Percentiles rank a stretch among this genome's conserved stretches.
Evolutionary conservation across 2,113 vertebrate genomes (phyloP).

Genomic region (Telmatochromis bifrenatus): DNA sequence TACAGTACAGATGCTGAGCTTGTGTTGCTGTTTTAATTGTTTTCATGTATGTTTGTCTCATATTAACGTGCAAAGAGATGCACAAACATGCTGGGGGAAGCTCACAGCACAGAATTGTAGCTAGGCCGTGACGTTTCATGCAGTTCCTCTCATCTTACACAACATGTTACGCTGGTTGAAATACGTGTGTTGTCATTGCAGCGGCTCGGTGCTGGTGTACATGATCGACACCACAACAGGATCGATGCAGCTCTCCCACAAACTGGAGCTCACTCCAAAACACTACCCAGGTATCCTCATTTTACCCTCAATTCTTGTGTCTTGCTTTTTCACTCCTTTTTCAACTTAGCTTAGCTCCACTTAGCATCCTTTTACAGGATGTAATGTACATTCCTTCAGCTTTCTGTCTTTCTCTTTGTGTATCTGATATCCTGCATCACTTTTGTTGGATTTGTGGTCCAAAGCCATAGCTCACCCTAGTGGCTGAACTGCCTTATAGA

Average conservation of each 20-base stretch:
- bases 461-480: constrained; percentile 27
- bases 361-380: neutral
- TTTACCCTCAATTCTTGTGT: neutral
- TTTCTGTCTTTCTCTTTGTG: neutral
- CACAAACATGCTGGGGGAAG: neutral
- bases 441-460: neutral
- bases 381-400: neutral
- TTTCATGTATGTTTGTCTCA: neutral
- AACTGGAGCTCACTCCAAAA: constrained; percentile 94
- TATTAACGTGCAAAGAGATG: neutral
- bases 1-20: neutral
- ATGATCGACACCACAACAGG: constrained; percentile 91
- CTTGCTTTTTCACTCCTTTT: neutral
- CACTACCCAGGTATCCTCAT: constrained; percentile 88
- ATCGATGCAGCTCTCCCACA: constrained; percentile 95
- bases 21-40: neutral
- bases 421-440: neutral
- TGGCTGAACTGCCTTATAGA: neutral
- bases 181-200: constrained; percentile 56
- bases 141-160: neutral
- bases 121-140: neutral
- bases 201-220: constrained; percentile 93
- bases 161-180: neutral
- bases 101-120: neutral
- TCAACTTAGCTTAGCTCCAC: neutral